phyloP scores from a whole-genome alignment of 2,797 vertebrate genomes.

The Lacerta viridis region DNA sequence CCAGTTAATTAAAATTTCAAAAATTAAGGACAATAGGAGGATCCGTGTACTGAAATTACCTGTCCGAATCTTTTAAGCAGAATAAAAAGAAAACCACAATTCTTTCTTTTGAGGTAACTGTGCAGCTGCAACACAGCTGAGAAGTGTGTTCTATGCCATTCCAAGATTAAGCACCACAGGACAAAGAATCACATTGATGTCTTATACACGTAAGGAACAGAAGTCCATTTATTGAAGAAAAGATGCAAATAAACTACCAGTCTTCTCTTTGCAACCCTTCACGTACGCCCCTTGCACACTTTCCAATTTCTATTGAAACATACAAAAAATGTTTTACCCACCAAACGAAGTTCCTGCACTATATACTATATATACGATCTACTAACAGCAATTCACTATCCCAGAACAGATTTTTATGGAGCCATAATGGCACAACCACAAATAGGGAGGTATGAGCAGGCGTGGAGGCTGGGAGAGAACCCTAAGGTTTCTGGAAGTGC shows the following conservation, averaged over 20 bases:
- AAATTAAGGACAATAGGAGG: background rate
- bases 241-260: background rate
- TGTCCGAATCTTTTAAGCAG: background rate
- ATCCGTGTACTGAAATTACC: background rate
- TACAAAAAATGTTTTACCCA: background rate
- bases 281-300: background rate
- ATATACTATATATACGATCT: no score
- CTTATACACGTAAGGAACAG: slow-evolving; percentile 9
- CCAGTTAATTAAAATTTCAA: background rate
- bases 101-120: background rate
- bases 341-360: background rate
- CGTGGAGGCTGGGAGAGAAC: background rate
- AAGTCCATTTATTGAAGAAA: slow-evolving; percentile 21
- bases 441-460: background rate
- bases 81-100: background rate
- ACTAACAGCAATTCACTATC: background rate
- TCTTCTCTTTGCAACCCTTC: background rate
- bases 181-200: slow-evolving; percentile 28
- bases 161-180: background rate
- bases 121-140: slow-evolving; percentile 14
- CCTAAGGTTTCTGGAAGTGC: background rate
- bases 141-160: slow-evolving; percentile 18
- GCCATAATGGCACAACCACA: background rate
- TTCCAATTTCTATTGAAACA: background rate
- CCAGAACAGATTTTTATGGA: background rate